phyloP scores from a whole-genome alignment of 2,113 vertebrate genomes.

The Rafetus swinhoei region DNA sequence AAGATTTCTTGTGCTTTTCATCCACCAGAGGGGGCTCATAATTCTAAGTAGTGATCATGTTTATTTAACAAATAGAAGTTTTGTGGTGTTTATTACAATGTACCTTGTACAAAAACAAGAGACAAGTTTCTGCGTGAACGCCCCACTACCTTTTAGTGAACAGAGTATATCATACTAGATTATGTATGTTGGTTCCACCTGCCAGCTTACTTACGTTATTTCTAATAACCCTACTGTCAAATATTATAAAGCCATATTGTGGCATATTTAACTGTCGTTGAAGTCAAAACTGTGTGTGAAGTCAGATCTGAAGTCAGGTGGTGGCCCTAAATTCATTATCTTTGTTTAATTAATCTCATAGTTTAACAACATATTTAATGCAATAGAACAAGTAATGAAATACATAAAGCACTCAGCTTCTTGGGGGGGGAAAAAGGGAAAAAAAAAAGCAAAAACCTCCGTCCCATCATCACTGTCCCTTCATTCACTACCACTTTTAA shows the following conservation, averaged over 20 bases:
- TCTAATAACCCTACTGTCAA: not conserved
- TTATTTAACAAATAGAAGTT: not conserved
- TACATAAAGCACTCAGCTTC: not conserved
- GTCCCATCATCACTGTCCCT: not conserved
- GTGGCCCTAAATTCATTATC: not conserved
- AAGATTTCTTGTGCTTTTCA: not conserved
- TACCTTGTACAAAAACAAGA: not conserved
- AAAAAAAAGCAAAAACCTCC: too few relatives aligned
- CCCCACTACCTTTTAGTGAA: not conserved
- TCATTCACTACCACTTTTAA: not conserved
- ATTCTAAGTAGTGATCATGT: not conserved
- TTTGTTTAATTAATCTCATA: not conserved
- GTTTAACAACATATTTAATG: not conserved
- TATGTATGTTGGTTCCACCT: not conserved
- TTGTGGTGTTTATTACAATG: not conserved
- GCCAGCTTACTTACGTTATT: not conserved
- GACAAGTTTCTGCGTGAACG: not conserved
- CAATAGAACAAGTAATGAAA: not conserved
- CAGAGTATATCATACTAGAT: accelerated
- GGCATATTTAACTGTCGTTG: not conserved
- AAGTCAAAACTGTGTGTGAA: not conserved
- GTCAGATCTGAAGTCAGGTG: not conserved
- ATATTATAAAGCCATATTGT: not conserved
- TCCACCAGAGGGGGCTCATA: slow-evolving; percentile 49
- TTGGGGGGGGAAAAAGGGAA: not conserved